These are phyloP conservation scores for Felis catus DNA, from an alignment of 2,113 vertebrate genomes.

Conservation along the genomic window F.catus_Fca126_mat1.0 CM031424.1:41577001-41577500, in stretches of 20 bases:
- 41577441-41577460: constrained; percentile 29
- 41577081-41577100: constrained; percentile 64
- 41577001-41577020: constrained; percentile 18
- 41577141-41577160: constrained; percentile 64
- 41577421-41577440: constrained; percentile 9
- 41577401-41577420: constrained; percentile 51
- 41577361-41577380: constrained; percentile 60
- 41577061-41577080: constrained; percentile 65
- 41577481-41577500: constrained; percentile 32
- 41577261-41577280: constrained; percentile 42
- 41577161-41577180: constrained; percentile 69
- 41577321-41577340: constrained; percentile 6
- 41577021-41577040: constrained; percentile 56
- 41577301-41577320: constrained; percentile 38
- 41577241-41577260: constrained; percentile 61
- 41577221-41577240: constrained; percentile 68
- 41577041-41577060: constrained; percentile 44
- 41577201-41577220: constrained; percentile 68
- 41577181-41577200: constrained; percentile 64
- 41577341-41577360: constrained; percentile 32
- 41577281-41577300: constrained; percentile 48
- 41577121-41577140: constrained; percentile 72
- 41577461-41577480: constrained; percentile 56
- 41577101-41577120: constrained; percentile 57
- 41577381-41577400: constrained; percentile 53